Percentiles rank a stretch among this genome's conserved stretches.
Conservation (phyloP, 1,140 invertebrate species). For the Hormaphis cornu region DNA sequence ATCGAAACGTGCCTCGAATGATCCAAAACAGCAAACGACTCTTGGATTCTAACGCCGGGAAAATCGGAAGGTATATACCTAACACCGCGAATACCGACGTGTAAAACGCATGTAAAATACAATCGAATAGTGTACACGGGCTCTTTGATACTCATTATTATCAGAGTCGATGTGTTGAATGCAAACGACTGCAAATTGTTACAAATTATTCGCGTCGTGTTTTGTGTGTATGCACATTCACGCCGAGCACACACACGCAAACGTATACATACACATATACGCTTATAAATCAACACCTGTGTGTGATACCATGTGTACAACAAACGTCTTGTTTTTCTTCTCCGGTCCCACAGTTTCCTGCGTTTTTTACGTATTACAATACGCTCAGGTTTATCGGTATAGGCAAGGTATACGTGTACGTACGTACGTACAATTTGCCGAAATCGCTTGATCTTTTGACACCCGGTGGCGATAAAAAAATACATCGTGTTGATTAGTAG, state of each 20-base stretch:
- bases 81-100: no score
- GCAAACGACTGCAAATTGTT: neutral
- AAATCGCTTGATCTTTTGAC: slow-evolving; percentile 17
- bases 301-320: neutral
- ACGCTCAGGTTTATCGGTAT: neutral
- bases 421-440: neutral
- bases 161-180: neutral
- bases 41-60: neutral
- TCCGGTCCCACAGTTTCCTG: neutral
- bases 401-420: no score
- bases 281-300: slow-evolving; percentile 4
- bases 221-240: neutral
- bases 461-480: neutral
- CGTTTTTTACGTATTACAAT: neutral
- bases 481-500: neutral
- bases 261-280: neutral
- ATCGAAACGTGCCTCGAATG: no score
- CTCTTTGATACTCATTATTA: slow-evolving; percentile 6
- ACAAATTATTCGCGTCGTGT: slow-evolving; percentile 16
- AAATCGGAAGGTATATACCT: neutral
- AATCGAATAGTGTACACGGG: neutral
- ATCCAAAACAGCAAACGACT: no score
- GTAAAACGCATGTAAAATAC: neutral
- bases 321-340: neutral
- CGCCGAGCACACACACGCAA: neutral